These are phyloP conservation scores for Phortica magna DNA, from an alignment of 2,888 invertebrate species.

Conservation along the genomic window DNA sequence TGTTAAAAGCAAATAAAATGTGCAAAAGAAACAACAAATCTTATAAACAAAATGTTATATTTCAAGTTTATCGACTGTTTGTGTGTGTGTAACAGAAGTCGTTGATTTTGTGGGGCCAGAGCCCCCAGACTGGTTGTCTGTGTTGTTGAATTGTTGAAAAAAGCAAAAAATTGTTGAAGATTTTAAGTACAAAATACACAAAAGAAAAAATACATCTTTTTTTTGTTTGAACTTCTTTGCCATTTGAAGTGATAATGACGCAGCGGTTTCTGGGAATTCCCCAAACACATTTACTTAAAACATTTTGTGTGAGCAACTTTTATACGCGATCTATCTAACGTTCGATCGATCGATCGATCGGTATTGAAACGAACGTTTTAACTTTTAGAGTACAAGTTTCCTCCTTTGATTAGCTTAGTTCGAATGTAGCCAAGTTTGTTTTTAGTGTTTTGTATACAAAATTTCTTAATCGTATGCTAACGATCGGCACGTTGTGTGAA, in stretches of 20 bases:
- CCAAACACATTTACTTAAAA: conserved; percentile 43
- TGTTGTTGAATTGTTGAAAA: conserved; percentile 4
- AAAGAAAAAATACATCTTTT: neutral
- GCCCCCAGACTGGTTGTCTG: conserved; percentile 15
- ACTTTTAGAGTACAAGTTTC: conserved; percentile 8
- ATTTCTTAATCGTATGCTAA: conserved; percentile 56
- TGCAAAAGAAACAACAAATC: too few relatives aligned
- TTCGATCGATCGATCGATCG: too few relatives aligned
- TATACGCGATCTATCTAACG: too few relatives aligned
- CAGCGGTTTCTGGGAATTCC: conserved; percentile 63
- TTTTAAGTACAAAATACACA: neutral
- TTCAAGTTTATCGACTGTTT: conserved; percentile 15
- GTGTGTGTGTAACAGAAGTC: neutral
- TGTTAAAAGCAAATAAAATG: neutral
- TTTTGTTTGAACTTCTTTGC: conserved; percentile 41
- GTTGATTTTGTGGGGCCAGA: neutral
- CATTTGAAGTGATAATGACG: conserved; percentile 56
- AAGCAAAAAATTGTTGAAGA: neutral
- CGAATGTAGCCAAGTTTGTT: neutral
- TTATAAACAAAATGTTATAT: too few relatives aligned
- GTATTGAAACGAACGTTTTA: too few relatives aligned
- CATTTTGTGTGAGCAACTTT: neutral
- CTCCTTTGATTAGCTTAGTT: conserved; percentile 5
- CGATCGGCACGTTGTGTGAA: conserved; percentile 54
- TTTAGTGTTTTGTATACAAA: neutral